These are phyloP conservation scores for Lottia scabra DNA, from an alignment of 2,888 invertebrate species.

Conservation along the genomic window DNA sequence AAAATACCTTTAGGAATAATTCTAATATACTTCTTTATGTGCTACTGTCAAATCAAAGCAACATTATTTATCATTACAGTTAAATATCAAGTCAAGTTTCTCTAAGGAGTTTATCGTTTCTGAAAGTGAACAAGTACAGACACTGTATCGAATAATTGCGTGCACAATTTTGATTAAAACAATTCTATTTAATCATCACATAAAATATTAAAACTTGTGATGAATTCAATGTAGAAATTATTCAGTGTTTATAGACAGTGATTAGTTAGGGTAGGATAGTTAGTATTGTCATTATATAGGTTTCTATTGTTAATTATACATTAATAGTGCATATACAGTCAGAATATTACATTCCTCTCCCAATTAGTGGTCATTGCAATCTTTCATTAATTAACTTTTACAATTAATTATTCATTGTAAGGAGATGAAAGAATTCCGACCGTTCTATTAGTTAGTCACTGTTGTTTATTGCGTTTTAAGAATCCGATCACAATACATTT, in stretches of 20 bases:
- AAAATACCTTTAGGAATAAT: too few species aligned
- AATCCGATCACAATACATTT: too few species aligned
- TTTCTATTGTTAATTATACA: neutral
- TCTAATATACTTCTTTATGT: too few species aligned
- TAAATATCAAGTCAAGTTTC: too few species aligned
- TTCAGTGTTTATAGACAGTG: neutral
- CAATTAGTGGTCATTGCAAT: neutral
- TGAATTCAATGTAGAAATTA: neutral
- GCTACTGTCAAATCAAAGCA: too few species aligned
- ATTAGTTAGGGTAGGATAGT: neutral
- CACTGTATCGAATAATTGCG: neutral
- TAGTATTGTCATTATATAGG: too few species aligned
- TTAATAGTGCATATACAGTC: neutral
- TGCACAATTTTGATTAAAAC: neutral
- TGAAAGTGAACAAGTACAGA: too few species aligned
- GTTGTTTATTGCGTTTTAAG: too few species aligned
- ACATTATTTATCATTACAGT: too few species aligned
- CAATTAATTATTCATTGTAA: neutral
- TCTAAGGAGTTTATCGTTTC: too few species aligned
- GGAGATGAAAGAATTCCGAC: neutral
- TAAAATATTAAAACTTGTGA: constrained; percentile 16
- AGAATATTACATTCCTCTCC: neutral
- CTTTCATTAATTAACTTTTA: neutral
- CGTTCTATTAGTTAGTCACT: neutral
- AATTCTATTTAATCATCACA: constrained; percentile 5